Evolutionary conservation across 2,113 vertebrate species (phyloP), one percentile per base, ranked within the genome.

Genomic region (Syngnathus typhle): DNA sequence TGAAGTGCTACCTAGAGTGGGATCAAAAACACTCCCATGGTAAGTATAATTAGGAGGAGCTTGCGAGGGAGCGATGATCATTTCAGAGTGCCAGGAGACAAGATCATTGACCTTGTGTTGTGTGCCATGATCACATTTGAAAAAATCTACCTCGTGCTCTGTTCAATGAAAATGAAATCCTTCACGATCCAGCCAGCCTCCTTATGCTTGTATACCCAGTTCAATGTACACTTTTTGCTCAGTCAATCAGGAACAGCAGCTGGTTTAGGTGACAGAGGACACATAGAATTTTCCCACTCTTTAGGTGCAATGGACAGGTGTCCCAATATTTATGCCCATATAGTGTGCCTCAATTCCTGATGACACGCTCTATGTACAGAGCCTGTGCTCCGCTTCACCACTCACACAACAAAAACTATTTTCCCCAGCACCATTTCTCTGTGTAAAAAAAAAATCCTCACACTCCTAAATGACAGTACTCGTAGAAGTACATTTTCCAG

Each of bases 51-150:
- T 23, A 55, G 52, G 1, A 27, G 23, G 21, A 11, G 21, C 1
- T 4, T 4, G 11, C 9, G 23, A 55, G 23, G 52, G 11, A 6
- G 23, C n/a, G 27, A 83, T 80, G 67, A 84, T 77, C 75, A 82
- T 78, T 83, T 71, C 70, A 67, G 71, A 79, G 79, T 74, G 70
- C 78, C 79, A 73, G 73, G 41, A 77, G 51, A 37, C 47, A 85
- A 84, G 81, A 83, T 74, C 75, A 67, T 62, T 81, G 82, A 87
- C 87, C 85, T 85, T 89, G 80, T 81, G 41, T 1, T 89, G 80
- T 81, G 41, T 1, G 62, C 38, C 13, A 69, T 7, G 9, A 16
- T 76, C 58, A 32, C 70, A 78, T 68, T 27, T 12, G 38, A 77
- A 77, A 77, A 83, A 39, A 58, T 37, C 1, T 27, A 23, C 49